Conservation (phyloP, 2,888 invertebrate genomes). For the Embidobia sp. region DNA sequence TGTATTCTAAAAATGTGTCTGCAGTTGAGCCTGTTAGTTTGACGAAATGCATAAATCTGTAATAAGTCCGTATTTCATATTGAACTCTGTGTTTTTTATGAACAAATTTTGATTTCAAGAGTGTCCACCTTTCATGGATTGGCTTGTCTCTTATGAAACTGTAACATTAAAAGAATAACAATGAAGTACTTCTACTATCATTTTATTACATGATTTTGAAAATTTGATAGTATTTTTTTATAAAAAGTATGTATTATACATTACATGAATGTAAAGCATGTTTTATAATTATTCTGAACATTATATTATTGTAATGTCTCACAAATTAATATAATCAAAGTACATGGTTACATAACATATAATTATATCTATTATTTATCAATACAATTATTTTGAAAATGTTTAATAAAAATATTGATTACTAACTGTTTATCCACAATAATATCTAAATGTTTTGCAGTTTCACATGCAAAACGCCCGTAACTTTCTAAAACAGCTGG, state of each 20-base stretch:
- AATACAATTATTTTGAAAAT: no score
- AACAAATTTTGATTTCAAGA: slow-evolving; percentile 94
- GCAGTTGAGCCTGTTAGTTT: slow-evolving; percentile 97
- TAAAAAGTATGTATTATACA: no score
- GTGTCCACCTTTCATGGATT: slow-evolving; percentile 88
- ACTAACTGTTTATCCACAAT: slow-evolving; percentile 39
- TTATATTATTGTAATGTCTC: no score
- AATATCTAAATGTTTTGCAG: slow-evolving; percentile 89
- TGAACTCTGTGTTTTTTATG: slow-evolving; percentile 97
- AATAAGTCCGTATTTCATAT: slow-evolving; percentile 97
- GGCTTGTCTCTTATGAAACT: slow-evolving; percentile 90
- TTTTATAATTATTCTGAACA: no score
- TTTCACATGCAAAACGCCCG: slow-evolving; percentile 90
- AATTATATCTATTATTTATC: no score
- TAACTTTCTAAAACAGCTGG: slow-evolving; percentile 94
- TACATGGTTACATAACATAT: no score
- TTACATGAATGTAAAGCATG: no score
- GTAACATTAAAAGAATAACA: no score
- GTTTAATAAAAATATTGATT: no score
- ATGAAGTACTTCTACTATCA: no score
- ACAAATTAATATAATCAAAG: no score
- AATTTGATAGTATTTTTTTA: background rate
- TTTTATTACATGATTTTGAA: slow-evolving; percentile 1
- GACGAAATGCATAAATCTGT: slow-evolving; percentile 90
- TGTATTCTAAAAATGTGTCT: slow-evolving; percentile 97